phyloP scores from a whole-genome alignment of 1,140 invertebrate species.

The Zelostemma sp. region DNA sequence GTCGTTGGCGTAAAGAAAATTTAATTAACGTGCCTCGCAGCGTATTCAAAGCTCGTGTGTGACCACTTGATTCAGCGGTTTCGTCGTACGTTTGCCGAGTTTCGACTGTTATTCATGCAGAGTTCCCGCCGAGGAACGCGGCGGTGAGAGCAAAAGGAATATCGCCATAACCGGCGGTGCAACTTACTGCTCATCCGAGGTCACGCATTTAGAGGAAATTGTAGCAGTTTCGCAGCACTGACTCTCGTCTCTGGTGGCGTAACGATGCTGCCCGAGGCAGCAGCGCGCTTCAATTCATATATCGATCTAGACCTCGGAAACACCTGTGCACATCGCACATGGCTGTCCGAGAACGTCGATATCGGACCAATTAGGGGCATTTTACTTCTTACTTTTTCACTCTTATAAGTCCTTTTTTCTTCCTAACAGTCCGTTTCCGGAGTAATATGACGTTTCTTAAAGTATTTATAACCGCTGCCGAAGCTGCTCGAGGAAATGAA shows the following conservation, averaged over 20 bases:
- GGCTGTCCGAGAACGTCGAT: conserved; percentile 15
- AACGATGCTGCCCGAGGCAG: conserved; percentile 38
- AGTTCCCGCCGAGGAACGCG: conserved; percentile 16
- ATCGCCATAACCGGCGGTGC: conserved; percentile 48
- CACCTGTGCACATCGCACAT: conserved; percentile 37
- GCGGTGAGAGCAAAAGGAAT: conserved; percentile 32
- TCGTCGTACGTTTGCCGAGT: conserved; percentile 29
- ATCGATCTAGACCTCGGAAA: conserved; percentile 54
- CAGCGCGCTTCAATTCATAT: conserved; percentile 40
- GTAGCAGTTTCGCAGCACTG: conserved; percentile 53
- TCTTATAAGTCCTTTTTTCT: not conserved
- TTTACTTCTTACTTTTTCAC: conserved; percentile 12
- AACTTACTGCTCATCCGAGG: conserved; percentile 49
- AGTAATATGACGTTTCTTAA: no score
- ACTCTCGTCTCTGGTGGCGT: conserved; percentile 29
- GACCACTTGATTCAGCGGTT: conserved; percentile 33
- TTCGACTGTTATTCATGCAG: conserved; percentile 35
- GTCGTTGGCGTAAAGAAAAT: conserved; percentile 22
- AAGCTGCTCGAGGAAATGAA: conserved; percentile 15
- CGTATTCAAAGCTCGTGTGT: conserved; percentile 24
- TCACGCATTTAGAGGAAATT: conserved; percentile 61
- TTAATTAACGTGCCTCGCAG: conserved; percentile 27
- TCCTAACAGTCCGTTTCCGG: not conserved
- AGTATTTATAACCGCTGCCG: no score
- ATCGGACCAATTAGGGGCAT: conserved; percentile 10